These are phyloP conservation scores for Blennius ocellaris DNA, from an alignment of 2,113 vertebrate species.

Conservation along the genomic window DNA sequence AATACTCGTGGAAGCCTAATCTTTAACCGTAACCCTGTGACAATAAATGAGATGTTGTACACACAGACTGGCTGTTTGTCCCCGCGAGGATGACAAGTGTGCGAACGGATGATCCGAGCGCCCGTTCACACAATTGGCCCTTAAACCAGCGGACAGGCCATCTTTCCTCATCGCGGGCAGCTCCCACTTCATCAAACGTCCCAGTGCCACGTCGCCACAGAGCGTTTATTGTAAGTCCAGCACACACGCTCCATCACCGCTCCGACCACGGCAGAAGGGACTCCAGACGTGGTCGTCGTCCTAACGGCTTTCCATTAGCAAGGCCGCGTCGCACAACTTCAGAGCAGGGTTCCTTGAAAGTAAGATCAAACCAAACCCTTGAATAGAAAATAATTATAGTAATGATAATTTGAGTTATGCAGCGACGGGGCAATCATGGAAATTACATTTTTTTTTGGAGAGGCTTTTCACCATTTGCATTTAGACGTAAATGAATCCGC, in stretches of 20 bases:
- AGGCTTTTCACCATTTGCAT: neutral
- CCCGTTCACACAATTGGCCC: neutral
- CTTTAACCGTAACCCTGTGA: no score
- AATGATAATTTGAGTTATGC: neutral
- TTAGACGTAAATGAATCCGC: conserved; percentile 35
- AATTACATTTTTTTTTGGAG: conserved; percentile 3
- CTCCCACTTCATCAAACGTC: conserved; percentile 36
- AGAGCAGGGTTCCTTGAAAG: conserved; percentile 13
- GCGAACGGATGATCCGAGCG: neutral
- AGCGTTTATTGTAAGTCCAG: neutral
- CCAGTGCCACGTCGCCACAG: conserved; percentile 9
- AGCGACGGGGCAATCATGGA: neutral
- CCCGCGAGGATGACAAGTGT: neutral
- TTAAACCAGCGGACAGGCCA: conserved; percentile 42
- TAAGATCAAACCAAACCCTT: conserved; percentile 20
- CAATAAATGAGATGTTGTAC: no score
- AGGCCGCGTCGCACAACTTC: neutral
- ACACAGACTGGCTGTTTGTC: no score
- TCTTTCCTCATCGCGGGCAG: conserved; percentile 38
- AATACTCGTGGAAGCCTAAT: no score
- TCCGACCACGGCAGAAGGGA: conserved; percentile 27
- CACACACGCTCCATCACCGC: conserved; percentile 14
- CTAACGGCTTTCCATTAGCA: neutral
- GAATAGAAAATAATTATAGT: neutral
- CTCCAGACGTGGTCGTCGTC: neutral